A percentile compares a stretch with the other conserved stretches of the same genome.
Conservation (phyloP, 2,888 invertebrate species). For the Ametastegia equiseti region DNA sequence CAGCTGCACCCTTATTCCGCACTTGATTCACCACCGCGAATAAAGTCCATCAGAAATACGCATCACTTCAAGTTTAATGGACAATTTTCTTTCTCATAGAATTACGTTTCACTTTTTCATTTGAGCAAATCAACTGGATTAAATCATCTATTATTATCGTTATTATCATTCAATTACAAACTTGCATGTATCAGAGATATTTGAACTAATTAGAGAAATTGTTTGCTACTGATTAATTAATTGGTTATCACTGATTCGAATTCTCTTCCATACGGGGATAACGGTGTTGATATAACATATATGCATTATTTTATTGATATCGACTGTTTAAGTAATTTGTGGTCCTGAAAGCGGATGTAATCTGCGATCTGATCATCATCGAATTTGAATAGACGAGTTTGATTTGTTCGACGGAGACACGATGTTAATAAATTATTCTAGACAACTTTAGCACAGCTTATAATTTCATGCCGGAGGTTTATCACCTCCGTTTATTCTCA, state of each 20-base stretch:
- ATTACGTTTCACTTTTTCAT: not conserved
- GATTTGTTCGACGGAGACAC: not conserved
- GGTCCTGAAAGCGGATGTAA: not conserved
- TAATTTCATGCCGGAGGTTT: not conserved
- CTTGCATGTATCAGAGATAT: no score
- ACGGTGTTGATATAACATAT: no score
- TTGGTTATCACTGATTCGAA: no score
- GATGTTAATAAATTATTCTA: not conserved
- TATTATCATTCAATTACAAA: not conserved
- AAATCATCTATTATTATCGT: not conserved
- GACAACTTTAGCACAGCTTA: not conserved
- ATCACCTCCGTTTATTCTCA: slow-evolving; percentile 19
- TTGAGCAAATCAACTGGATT: not conserved
- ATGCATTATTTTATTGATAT: no score
- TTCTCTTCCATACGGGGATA: not conserved
- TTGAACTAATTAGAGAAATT: no score
- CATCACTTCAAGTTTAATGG: no score
- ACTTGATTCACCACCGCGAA: slow-evolving; percentile 10
- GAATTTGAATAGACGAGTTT: not conserved
- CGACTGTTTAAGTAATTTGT: no score
- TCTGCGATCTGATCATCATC: not conserved
- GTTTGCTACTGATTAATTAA: no score
- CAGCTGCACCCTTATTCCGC: no score
- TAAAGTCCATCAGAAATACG: not conserved
- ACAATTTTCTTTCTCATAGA: not conserved